Conservation (phyloP, 2,113 vertebrate genomes). For the Corythaeola cristata region DNA sequence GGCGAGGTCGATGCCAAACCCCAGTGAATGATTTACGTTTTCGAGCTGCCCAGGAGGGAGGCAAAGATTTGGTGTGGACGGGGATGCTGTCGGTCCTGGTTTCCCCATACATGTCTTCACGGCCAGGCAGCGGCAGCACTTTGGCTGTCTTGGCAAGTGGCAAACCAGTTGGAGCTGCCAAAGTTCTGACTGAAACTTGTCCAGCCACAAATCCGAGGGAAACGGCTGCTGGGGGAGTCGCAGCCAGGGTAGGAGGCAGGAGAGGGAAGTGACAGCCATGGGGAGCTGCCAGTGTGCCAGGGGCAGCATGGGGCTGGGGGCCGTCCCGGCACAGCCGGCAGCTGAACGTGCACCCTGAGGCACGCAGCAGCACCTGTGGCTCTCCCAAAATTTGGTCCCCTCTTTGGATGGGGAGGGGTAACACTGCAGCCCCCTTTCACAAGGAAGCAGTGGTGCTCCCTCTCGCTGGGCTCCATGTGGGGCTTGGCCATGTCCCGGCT, state of each 20-base stretch:
- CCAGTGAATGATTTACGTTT: neutral
- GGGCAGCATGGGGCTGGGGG: neutral
- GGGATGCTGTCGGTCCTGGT: neutral
- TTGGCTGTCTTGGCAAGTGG: neutral
- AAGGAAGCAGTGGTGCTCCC: neutral
- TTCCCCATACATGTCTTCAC: neutral
- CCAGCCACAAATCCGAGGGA: too few relatives aligned
- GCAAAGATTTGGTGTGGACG: neutral
- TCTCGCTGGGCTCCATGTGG: neutral
- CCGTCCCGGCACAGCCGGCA: fast-evolving
- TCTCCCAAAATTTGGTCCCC: neutral
- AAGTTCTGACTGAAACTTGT: neutral
- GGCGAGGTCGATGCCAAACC: neutral
- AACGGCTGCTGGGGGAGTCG: neutral
- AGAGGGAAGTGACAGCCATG: neutral
- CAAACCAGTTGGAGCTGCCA: neutral
- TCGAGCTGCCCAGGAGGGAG: neutral
- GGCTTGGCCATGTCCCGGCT: neutral
- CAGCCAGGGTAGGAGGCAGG: neutral
- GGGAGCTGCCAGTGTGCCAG: neutral
- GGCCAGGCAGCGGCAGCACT: neutral
- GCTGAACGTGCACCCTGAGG: fast-evolving
- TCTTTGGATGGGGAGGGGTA: neutral
- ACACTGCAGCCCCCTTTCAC: neutral
- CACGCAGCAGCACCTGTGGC: neutral